Evolutionary conservation across 2,888 invertebrate species (phyloP), one percentile per base, ranked within the genome.

Genomic region (Drosophila lacicola): DNA sequence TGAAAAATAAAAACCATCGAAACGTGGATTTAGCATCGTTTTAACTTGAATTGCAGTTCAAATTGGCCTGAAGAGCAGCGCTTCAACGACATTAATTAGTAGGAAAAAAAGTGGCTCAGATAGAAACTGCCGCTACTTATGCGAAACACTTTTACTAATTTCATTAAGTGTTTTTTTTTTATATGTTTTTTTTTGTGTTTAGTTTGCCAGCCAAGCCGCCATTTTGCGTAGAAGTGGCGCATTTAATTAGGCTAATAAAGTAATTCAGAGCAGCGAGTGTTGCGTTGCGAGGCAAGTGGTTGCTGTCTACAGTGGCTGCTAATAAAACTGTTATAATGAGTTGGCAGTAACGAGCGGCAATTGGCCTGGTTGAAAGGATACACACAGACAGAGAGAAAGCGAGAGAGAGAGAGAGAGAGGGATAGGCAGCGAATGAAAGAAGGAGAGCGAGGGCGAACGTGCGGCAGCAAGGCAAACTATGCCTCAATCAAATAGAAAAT

Each of bases 181-280:
- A 4, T 11, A 21, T 44, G 25, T 57, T 17, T 34, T 42, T 13
- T 29, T 55, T 11, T 25, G 29, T 73, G 71, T 77, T 61, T 75
- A 67, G 63, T 46, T 64, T 51, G 29, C 47, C 56, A 65, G 65
- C 39, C 55, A 58, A 68, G 49, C 65, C 63, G 53, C 60, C 72
- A 71, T 74, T 78, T 77, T 70, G 70, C 66, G 68, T 70, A 74
- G 68, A 88, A 85, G 90, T 80, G 88, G 74, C 73, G 70, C 73
- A 80, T 85, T 89, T 85, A 85, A 85, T 85, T 85, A 89, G 83
- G 51, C 80, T 89, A 89, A 85, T 85, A 85, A 89, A 89, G 85
- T 85, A 82, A 89, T 89, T 85, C 75, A 55, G 65, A 41, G 49
- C 74, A 70, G 58, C 42, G 57, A 73, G 74, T 66, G 29, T 29